Percentiles rank a stretch among this genome's conserved stretches.
phyloP scores from a whole-genome alignment of 2,797 vertebrate genomes.

The Brotula barbata region DNA sequence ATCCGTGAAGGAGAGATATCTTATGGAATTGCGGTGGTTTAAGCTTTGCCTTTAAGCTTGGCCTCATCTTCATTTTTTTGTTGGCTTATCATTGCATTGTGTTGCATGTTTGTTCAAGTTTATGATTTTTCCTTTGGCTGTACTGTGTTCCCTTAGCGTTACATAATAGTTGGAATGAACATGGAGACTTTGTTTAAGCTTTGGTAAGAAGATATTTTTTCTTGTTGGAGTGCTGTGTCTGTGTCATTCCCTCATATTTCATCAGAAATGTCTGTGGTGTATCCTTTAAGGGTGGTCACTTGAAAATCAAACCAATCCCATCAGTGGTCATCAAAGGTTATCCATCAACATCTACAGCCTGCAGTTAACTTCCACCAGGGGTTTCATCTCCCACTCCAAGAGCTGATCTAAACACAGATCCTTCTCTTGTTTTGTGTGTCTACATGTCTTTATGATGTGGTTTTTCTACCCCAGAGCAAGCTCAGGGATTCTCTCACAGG shows the following conservation, averaged over 20 bases:
- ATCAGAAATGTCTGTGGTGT: background rate
- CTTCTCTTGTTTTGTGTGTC: slow-evolving; percentile 68
- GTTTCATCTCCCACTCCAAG: slow-evolving; percentile 25
- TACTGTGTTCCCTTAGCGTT: slow-evolving; percentile 31
- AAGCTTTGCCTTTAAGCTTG: slow-evolving; percentile 29
- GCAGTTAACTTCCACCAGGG: slow-evolving; percentile 11
- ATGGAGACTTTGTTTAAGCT: slow-evolving; percentile 23
- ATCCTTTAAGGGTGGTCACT: slow-evolving; percentile 1
- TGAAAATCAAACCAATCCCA: slow-evolving; percentile 14
- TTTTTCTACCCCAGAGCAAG: slow-evolving; percentile 97
- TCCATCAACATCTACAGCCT: slow-evolving; percentile 18
- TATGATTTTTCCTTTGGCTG: slow-evolving; percentile 53
- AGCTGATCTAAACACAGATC: slow-evolving; percentile 67
- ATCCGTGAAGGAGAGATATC: too few species aligned
- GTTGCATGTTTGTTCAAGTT: slow-evolving; percentile 54
- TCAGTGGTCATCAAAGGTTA: background rate
- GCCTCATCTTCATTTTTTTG: slow-evolving; percentile 37
- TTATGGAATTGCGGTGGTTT: slow-evolving; percentile 4
- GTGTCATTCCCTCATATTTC: slow-evolving; percentile 6
- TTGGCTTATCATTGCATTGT: slow-evolving; percentile 27
- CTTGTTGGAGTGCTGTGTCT: too few species aligned
- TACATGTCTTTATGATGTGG: slow-evolving; percentile 75
- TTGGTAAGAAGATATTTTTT: slow-evolving; percentile 8
- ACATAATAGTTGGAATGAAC: slow-evolving; percentile 26
- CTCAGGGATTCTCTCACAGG: slow-evolving; percentile 95